A percentile compares a stretch with the other conserved stretches of the same genome.
Conservation (phyloP, 2,888 invertebrate genomes). For the Clistopyga incitator region DNA sequence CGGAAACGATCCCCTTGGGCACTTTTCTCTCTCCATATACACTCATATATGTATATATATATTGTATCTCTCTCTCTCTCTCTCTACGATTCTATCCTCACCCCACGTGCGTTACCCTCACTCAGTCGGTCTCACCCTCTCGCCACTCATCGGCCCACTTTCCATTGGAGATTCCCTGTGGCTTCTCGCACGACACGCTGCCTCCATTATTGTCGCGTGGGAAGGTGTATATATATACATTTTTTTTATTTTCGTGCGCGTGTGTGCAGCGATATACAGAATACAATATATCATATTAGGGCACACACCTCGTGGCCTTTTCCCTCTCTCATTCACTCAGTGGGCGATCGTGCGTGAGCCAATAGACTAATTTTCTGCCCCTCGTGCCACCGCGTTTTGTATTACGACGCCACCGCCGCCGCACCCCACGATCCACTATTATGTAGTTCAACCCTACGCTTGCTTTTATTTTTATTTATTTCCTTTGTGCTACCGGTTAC, state of each 20-base stretch:
- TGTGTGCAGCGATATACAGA: background rate
- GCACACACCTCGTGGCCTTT: slow-evolving; percentile 4
- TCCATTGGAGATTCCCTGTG: slow-evolving; percentile 49
- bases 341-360: slow-evolving; percentile 60
- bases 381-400: slow-evolving; percentile 38
- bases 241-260: background rate
- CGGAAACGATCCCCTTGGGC: slow-evolving; percentile 46
- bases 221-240: slow-evolving; percentile 26
- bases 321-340: slow-evolving; percentile 33
- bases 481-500: background rate
- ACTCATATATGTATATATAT: background rate
- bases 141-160: slow-evolving; percentile 59
- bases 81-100: slow-evolving; percentile 8
- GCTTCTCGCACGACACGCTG: slow-evolving; percentile 48
- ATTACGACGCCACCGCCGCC: slow-evolving; percentile 12
- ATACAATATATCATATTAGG: slow-evolving; percentile 28
- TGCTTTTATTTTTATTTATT: slow-evolving; percentile 30
- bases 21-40: slow-evolving; percentile 23
- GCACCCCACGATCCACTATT: slow-evolving; percentile 29
- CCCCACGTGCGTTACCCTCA: background rate
- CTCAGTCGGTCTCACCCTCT: slow-evolving; percentile 43
- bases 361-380: slow-evolving; percentile 61
- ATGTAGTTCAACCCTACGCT: slow-evolving; percentile 9
- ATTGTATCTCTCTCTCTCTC: slow-evolving; percentile 15
- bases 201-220: slow-evolving; percentile 55